Conservation (phyloP, 2,797 vertebrate species). For the Graptemys geographica region DNA sequence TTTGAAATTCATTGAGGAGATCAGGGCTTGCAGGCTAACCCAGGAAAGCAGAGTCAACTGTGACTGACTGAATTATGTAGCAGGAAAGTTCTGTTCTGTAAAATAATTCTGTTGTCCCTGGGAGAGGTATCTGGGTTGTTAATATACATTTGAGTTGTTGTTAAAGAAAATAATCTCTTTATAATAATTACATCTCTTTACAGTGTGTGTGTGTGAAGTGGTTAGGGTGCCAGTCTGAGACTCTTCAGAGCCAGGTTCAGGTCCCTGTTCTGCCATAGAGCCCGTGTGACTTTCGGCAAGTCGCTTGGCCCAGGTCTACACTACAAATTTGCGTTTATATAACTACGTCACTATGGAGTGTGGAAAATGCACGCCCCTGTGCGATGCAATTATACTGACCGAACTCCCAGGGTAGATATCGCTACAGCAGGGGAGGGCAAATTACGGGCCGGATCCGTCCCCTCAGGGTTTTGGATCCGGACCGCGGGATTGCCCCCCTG, state of each 20-base stretch:
- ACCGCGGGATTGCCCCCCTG: too few relatives aligned
- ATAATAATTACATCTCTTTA: not conserved
- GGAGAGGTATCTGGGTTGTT: not conserved
- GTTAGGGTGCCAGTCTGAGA: not conserved
- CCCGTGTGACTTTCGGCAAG: not conserved
- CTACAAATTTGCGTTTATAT: not conserved
- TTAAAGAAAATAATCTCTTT: not conserved
- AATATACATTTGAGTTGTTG: not conserved
- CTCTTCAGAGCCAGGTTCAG: not conserved
- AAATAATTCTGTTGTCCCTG: not conserved
- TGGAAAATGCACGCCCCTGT: not conserved
- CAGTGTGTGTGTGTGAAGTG: not conserved
- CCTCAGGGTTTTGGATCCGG: too few relatives aligned
- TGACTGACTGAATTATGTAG: not conserved
- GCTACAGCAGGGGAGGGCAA: too few relatives aligned
- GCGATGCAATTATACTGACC: not conserved
- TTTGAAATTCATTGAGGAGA: not conserved
- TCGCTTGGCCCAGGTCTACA: not conserved
- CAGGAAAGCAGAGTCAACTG: fast-evolving
- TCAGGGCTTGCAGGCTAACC: fast-evolving
- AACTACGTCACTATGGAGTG: too few relatives aligned
- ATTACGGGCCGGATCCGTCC: too few relatives aligned
- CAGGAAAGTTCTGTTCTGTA: not conserved
- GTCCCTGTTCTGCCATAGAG: not conserved
- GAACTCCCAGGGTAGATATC: not conserved